Evolutionary conservation across 2,113 vertebrate genomes (phyloP).

Genomic region (Sinocyclocheilus anshuiensis): DNA sequence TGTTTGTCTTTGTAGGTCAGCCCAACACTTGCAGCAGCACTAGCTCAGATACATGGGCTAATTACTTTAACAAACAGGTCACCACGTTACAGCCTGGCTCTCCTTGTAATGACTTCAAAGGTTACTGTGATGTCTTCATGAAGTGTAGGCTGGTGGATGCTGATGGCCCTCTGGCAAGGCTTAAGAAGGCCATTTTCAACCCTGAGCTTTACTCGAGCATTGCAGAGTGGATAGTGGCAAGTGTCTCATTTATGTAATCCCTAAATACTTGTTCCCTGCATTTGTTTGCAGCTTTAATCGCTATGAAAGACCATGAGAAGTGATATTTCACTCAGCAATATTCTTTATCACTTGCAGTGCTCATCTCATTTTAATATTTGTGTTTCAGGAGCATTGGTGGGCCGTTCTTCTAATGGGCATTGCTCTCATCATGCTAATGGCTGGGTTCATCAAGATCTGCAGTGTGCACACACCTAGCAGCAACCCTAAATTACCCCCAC

Average conservation of each 20-base stretch:
- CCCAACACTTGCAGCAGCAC: slow-evolving; percentile 87
- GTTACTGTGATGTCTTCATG: slow-evolving; percentile 98
- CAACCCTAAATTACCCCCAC: slow-evolving; percentile 95
- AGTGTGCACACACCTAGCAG: slow-evolving; percentile 98
- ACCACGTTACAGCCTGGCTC: slow-evolving; percentile 93
- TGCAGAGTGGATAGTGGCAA: slow-evolving; percentile 96
- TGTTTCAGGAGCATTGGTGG: slow-evolving; percentile 92
- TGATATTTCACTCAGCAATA: background rate
- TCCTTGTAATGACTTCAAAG: slow-evolving; percentile 96
- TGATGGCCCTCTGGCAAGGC: slow-evolving; percentile 91
- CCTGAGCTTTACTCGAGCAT: slow-evolving; percentile 93
- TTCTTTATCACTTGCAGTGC: background rate
- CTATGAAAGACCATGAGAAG: background rate
- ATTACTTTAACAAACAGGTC: slow-evolving; percentile 75
- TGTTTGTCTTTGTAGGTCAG: slow-evolving; percentile 72
- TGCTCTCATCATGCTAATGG: slow-evolving; percentile 97
- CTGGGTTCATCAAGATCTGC: slow-evolving; percentile 98
- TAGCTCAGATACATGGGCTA: slow-evolving; percentile 80
- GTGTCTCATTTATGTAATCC: slow-evolving; percentile 59
- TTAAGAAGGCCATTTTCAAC: slow-evolving; percentile 98
- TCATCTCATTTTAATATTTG: slow-evolving; percentile 10
- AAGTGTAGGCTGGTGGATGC: slow-evolving; percentile 94
- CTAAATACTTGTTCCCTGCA: background rate
- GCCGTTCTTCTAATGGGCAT: slow-evolving; percentile 96
- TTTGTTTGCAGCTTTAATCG: background rate